Evolutionary conservation across 92 coral and sea anemone species (phyloP).

Genomic region (Siderastrea radians): DNA sequence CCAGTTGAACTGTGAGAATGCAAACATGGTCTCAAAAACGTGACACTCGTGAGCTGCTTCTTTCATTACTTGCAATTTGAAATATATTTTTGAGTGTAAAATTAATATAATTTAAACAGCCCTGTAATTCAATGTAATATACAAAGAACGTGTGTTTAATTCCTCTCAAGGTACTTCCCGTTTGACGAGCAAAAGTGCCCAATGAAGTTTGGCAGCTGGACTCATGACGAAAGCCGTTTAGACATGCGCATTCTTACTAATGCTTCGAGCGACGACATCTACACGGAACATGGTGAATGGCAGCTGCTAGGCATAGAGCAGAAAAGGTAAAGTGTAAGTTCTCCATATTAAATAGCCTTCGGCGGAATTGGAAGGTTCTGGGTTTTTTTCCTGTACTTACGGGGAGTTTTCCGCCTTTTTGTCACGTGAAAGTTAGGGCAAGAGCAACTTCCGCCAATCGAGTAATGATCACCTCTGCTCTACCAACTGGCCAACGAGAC

Average conservation of each 20-base stretch:
- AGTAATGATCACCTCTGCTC: too few relatives aligned
- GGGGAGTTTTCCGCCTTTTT: too few relatives aligned
- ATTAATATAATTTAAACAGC: too few relatives aligned
- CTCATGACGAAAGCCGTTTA: conserved; percentile 55
- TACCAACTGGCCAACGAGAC: too few relatives aligned
- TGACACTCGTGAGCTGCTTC: too few relatives aligned
- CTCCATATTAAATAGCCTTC: not conserved
- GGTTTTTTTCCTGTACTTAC: not conserved
- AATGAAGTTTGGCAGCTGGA: conserved; percentile 74
- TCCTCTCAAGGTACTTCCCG: conserved; percentile 53
- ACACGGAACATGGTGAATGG: conserved; percentile 74
- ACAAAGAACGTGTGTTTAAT: not conserved
- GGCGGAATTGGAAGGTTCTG: too few relatives aligned
- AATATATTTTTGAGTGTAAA: too few relatives aligned
- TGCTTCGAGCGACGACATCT: conserved; percentile 65
- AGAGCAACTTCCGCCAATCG: too few relatives aligned
- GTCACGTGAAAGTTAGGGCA: too few relatives aligned
- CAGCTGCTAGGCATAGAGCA: conserved; percentile 53
- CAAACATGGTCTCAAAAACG: too few relatives aligned
- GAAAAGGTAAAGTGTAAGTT: conserved; percentile 23
- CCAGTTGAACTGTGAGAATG: too few relatives aligned
- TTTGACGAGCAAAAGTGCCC: conserved; percentile 71
- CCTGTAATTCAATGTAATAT: not conserved
- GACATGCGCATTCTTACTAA: conserved; percentile 75
- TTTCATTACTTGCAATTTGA: too few relatives aligned